Base-by-base conservation (phyloP, 2,797 vertebrate species). In the Ctenopoma kingsleyae region DNA sequence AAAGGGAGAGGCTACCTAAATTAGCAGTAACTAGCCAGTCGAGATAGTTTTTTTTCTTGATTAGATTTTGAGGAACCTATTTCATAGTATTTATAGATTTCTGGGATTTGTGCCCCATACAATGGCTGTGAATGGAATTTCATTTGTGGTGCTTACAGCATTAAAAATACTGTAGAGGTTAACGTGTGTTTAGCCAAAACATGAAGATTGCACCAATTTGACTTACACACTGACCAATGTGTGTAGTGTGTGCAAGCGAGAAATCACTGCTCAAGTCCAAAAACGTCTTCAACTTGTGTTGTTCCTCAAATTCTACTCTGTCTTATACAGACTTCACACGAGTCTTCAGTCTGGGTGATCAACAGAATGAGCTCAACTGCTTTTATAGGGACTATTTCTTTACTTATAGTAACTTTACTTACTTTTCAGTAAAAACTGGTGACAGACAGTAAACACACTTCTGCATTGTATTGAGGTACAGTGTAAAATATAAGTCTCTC, bases 401-500 rank as follows among this genome's bases (percentile, higher is more conserved):
- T 49, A 32, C 15, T 50, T 25, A 63, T n/a, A n/a, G n/a, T n/a
- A n/a, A n/a, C n/a, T n/a, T n/a, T n/a, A n/a, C n/a, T n/a, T 2
- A 35, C 36, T 22, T 27, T 19, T 4, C 17, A 16, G 25, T 35
- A 2, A 70, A 71, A 53, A 25, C 15, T 17, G 2, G 13, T 13
- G 49, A 65, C 27, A 30, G 3, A 43, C 36, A 47, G 2, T 52
- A 2, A 60, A 55, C 20, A 10, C 2, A 10, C 53, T 55, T 54
- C 11, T 50, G 25, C 3, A 17, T 12, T 73, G 17, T 54, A 11
- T 30, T 71, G 17, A 36, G 30, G 35, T 63, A n/a, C 7, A 44
- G 6, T 44, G 2, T n/a, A 16, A 23, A 46, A 51, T 17, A 56
- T 30, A 78, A 71, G 75, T 66, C 13, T 46, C 50, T 57, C 8